These are phyloP conservation scores for Acipenser oxyrinchus DNA, from an alignment of 2,797 vertebrate genomes.

Conservation along the genomic window DNA sequence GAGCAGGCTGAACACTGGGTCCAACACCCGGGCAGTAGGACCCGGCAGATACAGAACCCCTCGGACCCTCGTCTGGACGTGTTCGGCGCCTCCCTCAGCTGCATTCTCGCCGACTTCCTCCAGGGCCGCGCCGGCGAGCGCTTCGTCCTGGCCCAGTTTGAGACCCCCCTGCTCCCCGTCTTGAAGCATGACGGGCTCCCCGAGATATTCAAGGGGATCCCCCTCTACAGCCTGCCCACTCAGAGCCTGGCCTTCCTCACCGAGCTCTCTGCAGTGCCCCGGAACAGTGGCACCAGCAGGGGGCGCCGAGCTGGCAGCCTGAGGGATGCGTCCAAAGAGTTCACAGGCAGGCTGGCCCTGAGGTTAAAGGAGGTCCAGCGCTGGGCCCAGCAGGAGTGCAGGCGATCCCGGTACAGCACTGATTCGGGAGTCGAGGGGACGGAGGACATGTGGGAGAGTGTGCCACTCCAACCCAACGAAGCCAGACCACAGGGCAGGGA, in stretches of 20 bases:
- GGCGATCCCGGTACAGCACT: slow-evolving; percentile 37
- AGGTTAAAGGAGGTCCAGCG: slow-evolving; percentile 15
- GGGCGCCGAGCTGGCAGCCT: slow-evolving; percentile 27
- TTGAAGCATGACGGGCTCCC: slow-evolving; percentile 48
- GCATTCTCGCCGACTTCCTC: slow-evolving; percentile 65
- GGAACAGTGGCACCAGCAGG: slow-evolving; percentile 14
- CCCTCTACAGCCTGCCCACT: slow-evolving; percentile 68
- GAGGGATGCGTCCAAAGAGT: slow-evolving; percentile 25
- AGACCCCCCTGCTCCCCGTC: slow-evolving; percentile 41
- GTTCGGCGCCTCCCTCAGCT: slow-evolving; percentile 70
- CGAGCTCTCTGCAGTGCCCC: slow-evolving; percentile 44
- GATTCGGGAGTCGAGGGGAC: slow-evolving; percentile 8
- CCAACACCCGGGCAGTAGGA: not conserved
- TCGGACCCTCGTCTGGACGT: slow-evolving; percentile 40
- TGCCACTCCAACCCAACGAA: slow-evolving; percentile 38
- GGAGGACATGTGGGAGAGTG: slow-evolving; percentile 41
- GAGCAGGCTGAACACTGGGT: slow-evolving; percentile 42
- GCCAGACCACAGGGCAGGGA: slow-evolving; percentile 33
- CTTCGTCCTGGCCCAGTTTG: slow-evolving; percentile 69
- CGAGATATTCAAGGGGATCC: slow-evolving; percentile 55
- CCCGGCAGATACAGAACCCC: rapidly evolving
- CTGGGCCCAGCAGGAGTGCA: slow-evolving; percentile 43
- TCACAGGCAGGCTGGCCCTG: slow-evolving; percentile 32
- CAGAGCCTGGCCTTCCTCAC: slow-evolving; percentile 64
- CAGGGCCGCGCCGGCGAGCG: slow-evolving; percentile 59